A percentile compares a stretch with the other conserved stretches of the same genome.
phyloP scores from a whole-genome alignment of 2,797 vertebrate genomes.

The Argya squamiceps region DNA sequence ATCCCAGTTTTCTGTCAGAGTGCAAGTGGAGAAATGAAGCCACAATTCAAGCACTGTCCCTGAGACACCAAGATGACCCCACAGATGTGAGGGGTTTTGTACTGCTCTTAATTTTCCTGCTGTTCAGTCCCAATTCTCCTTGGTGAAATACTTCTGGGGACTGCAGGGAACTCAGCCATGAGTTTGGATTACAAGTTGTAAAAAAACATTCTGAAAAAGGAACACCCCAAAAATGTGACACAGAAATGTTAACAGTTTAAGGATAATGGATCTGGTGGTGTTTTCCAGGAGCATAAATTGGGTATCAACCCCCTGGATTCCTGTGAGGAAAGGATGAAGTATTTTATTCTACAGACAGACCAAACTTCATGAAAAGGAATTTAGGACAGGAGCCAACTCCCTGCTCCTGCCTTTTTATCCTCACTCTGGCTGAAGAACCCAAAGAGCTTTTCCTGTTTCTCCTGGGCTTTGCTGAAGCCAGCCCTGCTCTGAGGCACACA shows the following conservation, averaged over 20 bases:
- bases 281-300: background rate
- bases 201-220: background rate
- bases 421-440: background rate
- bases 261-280: background rate
- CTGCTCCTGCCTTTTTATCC: background rate
- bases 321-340: background rate
- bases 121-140: background rate
- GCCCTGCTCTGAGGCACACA: background rate
- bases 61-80: background rate
- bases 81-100: background rate
- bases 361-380: background rate
- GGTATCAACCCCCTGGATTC: background rate
- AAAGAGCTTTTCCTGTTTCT: background rate
- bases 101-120: background rate
- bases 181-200: background rate
- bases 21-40: background rate
- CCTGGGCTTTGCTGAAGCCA: background rate
- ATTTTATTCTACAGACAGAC: background rate
- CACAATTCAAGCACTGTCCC: background rate
- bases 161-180: background rate
- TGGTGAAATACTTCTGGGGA: background rate
- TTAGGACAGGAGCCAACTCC: background rate
- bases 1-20: background rate
- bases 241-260: rapidly evolving
- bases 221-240: background rate